Evolutionary conservation across 1,140 invertebrate genomes (phyloP).

Genomic region (Marisa cornuarietis): DNA sequence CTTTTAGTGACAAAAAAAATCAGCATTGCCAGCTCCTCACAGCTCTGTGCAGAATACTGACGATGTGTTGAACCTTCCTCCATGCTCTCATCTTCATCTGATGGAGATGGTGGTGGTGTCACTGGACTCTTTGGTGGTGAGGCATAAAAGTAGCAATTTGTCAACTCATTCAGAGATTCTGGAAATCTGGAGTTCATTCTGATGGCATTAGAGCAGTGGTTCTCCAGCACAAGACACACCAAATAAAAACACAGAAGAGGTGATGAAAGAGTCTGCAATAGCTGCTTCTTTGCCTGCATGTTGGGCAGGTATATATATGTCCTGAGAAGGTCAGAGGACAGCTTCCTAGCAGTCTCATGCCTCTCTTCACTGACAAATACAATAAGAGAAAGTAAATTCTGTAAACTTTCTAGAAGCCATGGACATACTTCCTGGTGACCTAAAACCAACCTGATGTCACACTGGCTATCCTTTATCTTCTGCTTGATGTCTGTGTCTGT

Average conservation of each 20-base stretch:
- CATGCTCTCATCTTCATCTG: conserved; percentile 9
- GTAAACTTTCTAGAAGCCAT: conserved; percentile 15
- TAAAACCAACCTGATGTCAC: background rate
- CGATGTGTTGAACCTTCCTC: background rate
- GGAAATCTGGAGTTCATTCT: conserved; percentile 20
- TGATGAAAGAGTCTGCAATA: conserved; percentile 13
- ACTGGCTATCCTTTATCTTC: background rate
- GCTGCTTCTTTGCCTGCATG: conserved; percentile 13
- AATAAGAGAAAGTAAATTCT: conserved; percentile 17
- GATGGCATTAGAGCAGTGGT: conserved; percentile 20
- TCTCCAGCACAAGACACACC: conserved; percentile 22
- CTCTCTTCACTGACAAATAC: conserved; percentile 18
- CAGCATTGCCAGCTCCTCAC: conserved; percentile 27
- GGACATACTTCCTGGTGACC: background rate
- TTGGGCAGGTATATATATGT: conserved; percentile 25
- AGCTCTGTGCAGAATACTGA: conserved; percentile 20
- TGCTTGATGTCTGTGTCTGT: background rate
- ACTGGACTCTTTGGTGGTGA: conserved; percentile 22
- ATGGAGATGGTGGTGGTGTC: conserved; percentile 29
- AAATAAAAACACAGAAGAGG: conserved; percentile 24
- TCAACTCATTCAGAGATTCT: conserved; percentile 9
- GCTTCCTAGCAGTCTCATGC: conserved; percentile 17
- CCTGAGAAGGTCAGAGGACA: conserved; percentile 13
- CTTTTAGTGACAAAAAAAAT: conserved; percentile 23
- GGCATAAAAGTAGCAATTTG: conserved; percentile 24